Evolutionary conservation across 1,140 invertebrate genomes (phyloP).

Genomic region (Holotrichia oblita): DNA sequence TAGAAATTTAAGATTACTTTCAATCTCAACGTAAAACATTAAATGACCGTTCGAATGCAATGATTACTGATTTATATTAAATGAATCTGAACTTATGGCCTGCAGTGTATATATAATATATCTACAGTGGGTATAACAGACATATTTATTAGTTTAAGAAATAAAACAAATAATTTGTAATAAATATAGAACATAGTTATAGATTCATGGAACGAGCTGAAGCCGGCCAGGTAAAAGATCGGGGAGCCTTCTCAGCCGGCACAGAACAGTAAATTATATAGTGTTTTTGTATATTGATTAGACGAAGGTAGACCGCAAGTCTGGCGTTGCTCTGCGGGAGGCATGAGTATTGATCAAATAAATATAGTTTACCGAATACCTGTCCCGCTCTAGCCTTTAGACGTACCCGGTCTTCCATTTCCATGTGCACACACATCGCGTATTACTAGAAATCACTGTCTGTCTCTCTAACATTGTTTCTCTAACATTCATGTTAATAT

Average conservation of each 20-base stretch:
- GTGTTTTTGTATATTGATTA: slow-evolving; percentile 58
- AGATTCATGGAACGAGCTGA: slow-evolving; percentile 51
- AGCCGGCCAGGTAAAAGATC: slow-evolving; percentile 46
- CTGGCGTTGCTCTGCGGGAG: slow-evolving; percentile 56
- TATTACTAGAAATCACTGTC: slow-evolving; percentile 7
- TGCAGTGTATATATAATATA: slow-evolving; percentile 18
- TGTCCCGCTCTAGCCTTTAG: slow-evolving; percentile 41
- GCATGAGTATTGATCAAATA: slow-evolving; percentile 58
- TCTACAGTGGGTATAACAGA: slow-evolving; percentile 53
- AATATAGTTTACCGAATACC: slow-evolving; percentile 50
- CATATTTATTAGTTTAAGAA: slow-evolving; percentile 58
- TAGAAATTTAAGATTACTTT: background rate
- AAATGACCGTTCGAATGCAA: background rate
- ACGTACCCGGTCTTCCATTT: background rate
- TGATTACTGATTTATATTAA: slow-evolving; percentile 18
- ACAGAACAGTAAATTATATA: slow-evolving; percentile 57
- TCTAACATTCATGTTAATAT: background rate
- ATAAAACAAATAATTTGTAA: slow-evolving; percentile 57
- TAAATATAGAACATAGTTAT: slow-evolving; percentile 57
- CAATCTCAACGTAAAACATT: background rate
- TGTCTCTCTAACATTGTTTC: slow-evolving; percentile 10
- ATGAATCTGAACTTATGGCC: background rate
- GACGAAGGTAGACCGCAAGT: slow-evolving; percentile 55
- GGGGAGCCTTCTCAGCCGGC: slow-evolving; percentile 14
- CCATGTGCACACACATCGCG: slow-evolving; percentile 9